Conservation (phyloP, 1,140 invertebrate genomes). For the Formica exsecta region DNA sequence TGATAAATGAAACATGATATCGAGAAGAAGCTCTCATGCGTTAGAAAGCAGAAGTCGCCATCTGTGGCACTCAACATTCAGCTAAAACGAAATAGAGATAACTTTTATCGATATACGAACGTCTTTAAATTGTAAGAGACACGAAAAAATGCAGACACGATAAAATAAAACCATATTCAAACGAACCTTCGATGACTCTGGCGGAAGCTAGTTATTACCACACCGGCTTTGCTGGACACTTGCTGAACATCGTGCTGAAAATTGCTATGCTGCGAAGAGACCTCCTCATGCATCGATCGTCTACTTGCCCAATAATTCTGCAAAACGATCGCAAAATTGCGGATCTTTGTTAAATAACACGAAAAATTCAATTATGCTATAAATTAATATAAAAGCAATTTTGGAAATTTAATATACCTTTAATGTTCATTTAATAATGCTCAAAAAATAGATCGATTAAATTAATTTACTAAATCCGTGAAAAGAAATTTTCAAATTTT, state of each 20-base stretch:
- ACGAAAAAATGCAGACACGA: slow-evolving; percentile 33
- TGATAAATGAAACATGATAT: slow-evolving; percentile 62
- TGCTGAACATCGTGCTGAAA: slow-evolving; percentile 88
- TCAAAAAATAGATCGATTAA: background rate
- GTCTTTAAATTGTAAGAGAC: slow-evolving; percentile 44
- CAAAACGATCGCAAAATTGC: background rate
- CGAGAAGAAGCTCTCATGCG: slow-evolving; percentile 74
- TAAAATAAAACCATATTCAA: slow-evolving; percentile 49
- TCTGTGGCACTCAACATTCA: slow-evolving; percentile 73
- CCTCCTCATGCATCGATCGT: slow-evolving; percentile 85
- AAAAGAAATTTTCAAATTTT: background rate
- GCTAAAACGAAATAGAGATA: slow-evolving; percentile 76
- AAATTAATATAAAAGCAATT: background rate
- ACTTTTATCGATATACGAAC: slow-evolving; percentile 61
- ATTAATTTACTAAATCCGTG: background rate
- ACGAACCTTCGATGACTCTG: slow-evolving; percentile 95
- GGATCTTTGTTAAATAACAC: background rate
- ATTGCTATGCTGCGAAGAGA: slow-evolving; percentile 86
- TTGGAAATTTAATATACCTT: background rate
- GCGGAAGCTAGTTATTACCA: slow-evolving; percentile 96
- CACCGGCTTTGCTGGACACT: slow-evolving; percentile 92
- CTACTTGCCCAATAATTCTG: slow-evolving; percentile 85
- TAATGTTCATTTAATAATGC: background rate
- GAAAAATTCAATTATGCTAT: background rate
- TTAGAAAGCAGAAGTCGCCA: slow-evolving; percentile 68